Evolutionary conservation across 2,888 invertebrate genomes (phyloP), one percentile per base, ranked within the genome.

Genomic region (Drosophila cracens): DNA sequence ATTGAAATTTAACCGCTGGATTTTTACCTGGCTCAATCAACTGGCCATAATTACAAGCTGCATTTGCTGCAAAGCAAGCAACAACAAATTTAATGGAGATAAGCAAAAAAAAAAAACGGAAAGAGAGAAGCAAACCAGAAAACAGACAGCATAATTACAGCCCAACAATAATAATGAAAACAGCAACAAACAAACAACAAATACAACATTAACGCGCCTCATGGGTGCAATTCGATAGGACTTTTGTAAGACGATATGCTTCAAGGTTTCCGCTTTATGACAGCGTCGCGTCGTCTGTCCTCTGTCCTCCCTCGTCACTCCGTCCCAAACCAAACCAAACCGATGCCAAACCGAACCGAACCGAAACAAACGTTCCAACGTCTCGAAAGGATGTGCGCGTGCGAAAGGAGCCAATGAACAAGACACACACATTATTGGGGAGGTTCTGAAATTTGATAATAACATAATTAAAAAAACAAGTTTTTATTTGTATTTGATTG

Each of bases 181-280:
- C 69, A 73, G 69, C 61, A 77, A 65, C 52, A 58, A 62, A 46
- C 46, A 25, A 66, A 60, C 33, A 65, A 59, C 38, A 79, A 61
- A 51, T 59, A 65, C 60, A 73, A 75, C 69, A 75, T 69, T 74
- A 60, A 73, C 82, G 74, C 82, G 74, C 68, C 74, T 72, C 82
- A 86, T 88, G 90, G 76, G 76, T 83, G 87, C 87, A 72, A 90
- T 67, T 77, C 52, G 81, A 90, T 86, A 90, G 76, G 70, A 67
- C 73, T 72, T 63, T 68, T 63, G 87, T 76, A 90, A 87, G 74
- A 33, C 69, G 90, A 87, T 87, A 87, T 64, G 70, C 85, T 90
- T 87, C 89, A 87, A 87, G 90, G 89, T 78, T 89, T 90, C 82
- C 87, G 87, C 90, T 70, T 70, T 76, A 74, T 78, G 89, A 72